Evolutionary conservation across 2,888 invertebrate genomes (phyloP).

Genomic region (Scaptomyza reducta): DNA sequence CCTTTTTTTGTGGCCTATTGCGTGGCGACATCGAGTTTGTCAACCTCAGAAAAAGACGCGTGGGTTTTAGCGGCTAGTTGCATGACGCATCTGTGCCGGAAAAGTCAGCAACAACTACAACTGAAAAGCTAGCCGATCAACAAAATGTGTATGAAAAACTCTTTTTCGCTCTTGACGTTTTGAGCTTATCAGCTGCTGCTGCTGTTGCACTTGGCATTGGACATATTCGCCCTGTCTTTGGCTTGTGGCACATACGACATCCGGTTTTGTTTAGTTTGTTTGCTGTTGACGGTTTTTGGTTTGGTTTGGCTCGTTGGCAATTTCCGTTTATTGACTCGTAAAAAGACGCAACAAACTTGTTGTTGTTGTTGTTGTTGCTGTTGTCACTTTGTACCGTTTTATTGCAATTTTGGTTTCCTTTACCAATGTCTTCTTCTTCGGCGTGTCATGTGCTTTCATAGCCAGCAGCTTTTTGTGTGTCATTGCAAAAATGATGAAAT

Average conservation of each 20-base stretch:
- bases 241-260: slow-evolving; percentile 72
- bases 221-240: slow-evolving; percentile 32
- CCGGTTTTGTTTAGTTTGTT: slow-evolving; percentile 73
- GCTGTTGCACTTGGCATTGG: slow-evolving; percentile 72
- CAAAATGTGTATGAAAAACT: slow-evolving; percentile 35
- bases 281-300: slow-evolving; percentile 45
- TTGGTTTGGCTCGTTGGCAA: slow-evolving; percentile 40
- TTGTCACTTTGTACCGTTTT: slow-evolving; percentile 28
- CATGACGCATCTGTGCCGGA: slow-evolving; percentile 52
- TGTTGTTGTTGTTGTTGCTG: slow-evolving; percentile 15
- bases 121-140: slow-evolving; percentile 49
- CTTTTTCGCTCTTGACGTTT: slow-evolving; percentile 39
- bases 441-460: slow-evolving; percentile 9
- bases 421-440: slow-evolving; percentile 25
- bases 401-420: slow-evolving; percentile 43
- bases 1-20: slow-evolving; percentile 47
- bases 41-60: slow-evolving; percentile 57
- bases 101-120: slow-evolving; percentile 4
- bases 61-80: slow-evolving; percentile 25
- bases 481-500: background rate
- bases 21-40: slow-evolving; percentile 65
- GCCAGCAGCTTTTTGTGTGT: slow-evolving; percentile 37
- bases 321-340: slow-evolving; percentile 72
- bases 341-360: slow-evolving; percentile 54
- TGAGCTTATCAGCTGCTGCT: slow-evolving; percentile 39